Evolutionary conservation across 2,888 invertebrate species (phyloP).

Genomic region (Chydorus sphaericus): DNA sequence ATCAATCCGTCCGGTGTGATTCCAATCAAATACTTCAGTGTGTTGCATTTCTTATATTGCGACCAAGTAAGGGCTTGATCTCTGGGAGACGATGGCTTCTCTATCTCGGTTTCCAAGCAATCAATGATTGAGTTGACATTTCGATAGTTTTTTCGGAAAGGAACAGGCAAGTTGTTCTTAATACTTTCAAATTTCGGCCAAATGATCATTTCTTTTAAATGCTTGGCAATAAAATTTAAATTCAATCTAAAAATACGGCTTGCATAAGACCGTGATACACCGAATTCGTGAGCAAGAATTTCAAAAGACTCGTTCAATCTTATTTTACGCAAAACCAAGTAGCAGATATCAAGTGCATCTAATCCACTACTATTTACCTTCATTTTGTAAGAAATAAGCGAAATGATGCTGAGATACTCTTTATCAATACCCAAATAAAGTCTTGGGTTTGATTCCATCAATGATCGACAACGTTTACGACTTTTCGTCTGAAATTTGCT

Average conservation of each 20-base stretch:
- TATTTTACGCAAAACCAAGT: not conserved
- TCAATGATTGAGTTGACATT: slow-evolving; percentile 26
- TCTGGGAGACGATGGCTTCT: slow-evolving; percentile 26
- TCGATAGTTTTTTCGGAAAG: slow-evolving; percentile 20
- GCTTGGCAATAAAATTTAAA: not conserved
- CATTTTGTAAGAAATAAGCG: not conserved
- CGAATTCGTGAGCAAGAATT: not conserved
- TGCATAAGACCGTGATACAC: not conserved
- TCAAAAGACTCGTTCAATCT: slow-evolving; percentile 2
- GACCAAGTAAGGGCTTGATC: slow-evolving; percentile 27
- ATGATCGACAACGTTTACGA: too few species aligned
- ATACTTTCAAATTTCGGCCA: slow-evolving; percentile 15
- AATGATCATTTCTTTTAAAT: slow-evolving; percentile 16
- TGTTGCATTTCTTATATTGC: slow-evolving; percentile 24
- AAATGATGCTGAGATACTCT: not conserved
- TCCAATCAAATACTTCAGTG: slow-evolving; percentile 25
- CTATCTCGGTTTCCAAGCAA: slow-evolving; percentile 27
- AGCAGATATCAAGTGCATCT: not conserved
- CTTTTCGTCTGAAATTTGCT: too few species aligned
- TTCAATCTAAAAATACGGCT: not conserved
- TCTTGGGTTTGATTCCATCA: too few species aligned
- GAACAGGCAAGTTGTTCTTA: slow-evolving; percentile 18
- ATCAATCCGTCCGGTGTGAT: slow-evolving; percentile 23
- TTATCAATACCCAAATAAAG: not conserved
- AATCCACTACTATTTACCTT: not conserved